Percentiles rank a stretch among this genome's conserved stretches.
phyloP scores from a whole-genome alignment of 2,888 invertebrate species.

The Lycophotia porphyrea region DNA sequence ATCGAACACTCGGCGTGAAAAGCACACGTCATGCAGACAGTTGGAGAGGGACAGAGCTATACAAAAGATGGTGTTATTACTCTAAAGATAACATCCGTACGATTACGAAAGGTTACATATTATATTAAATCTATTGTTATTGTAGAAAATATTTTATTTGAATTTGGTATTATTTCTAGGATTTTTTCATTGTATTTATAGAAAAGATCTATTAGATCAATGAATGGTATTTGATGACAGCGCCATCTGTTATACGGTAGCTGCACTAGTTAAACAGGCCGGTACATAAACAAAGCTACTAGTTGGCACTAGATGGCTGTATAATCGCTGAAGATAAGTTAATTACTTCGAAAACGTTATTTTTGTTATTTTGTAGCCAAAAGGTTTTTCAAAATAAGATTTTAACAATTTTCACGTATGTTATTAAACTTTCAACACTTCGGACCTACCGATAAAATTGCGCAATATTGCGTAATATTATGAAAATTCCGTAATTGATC shows the following conservation, averaged over 20 bases:
- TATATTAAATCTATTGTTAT: conserved; percentile 26
- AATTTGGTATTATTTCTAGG: not conserved
- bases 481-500: conserved; percentile 1
- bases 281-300: not conserved
- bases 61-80: conserved; percentile 56
- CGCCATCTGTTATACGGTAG: conserved; percentile 68
- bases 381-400: no score
- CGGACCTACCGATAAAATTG: not conserved
- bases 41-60: conserved; percentile 74
- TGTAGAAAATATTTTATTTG: conserved; percentile 16
- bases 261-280: conserved; percentile 27
- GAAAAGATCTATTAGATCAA: not conserved
- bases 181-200: not conserved
- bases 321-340: not conserved
- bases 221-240: not conserved
- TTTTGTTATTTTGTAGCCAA: not conserved
- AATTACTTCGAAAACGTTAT: not conserved
- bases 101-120: conserved; percentile 59
- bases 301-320: conserved; percentile 35
- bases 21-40: conserved; percentile 85
- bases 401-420: not conserved
- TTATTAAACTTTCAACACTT: conserved; percentile 30
- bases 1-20: conserved; percentile 70
- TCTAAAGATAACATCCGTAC: conserved; percentile 58
- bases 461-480: conserved; percentile 34